Evolutionary conservation across 1,140 invertebrate genomes (phyloP), one percentile per base, ranked within the genome.

Genomic region (Nasonia vitripennis): DNA sequence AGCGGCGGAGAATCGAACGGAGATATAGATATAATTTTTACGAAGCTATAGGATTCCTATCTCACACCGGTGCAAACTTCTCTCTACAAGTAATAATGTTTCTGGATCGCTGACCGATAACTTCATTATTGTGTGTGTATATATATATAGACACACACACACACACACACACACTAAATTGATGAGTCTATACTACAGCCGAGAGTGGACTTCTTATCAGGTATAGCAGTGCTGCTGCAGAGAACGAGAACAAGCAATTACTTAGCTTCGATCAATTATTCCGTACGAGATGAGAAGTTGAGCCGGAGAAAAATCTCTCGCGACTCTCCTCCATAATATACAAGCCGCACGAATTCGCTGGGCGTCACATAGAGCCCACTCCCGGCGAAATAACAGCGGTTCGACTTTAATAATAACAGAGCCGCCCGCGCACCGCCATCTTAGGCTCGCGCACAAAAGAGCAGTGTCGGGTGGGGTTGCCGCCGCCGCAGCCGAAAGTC

Each of bases 381-480:
- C 2, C 73, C 31, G 11, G 68, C 62, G 34, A 81, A 81, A 73
- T 51, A 81, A 48, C 80, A 70, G 23, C 14, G 70, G 62, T 81
- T 81, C 70, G 31, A 73, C 68, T 81, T 81, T 81, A 81, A 74
- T 73, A 73, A 73, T 74, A 81, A 73, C 41, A 81, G 68, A 41
- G 17, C n/a, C 27, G 27, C 7, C 27, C 27, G 27, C 77, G 34
- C 62, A 34, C n/a, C 62, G 31, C 34, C 62, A 67, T 62, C 77
- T 78, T 62, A 12, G 23, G 14, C 14, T 41, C 10, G 23, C 77
- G 27, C 27, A 73, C 70, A 81, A 81, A 81, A 81, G 80, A 81
- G 80, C 80, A 81, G 70, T 41, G 12, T n/a, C 37, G 41, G 74
- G 74, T 37, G 3, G 74, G 45, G 45, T 27, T n/a, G 20, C 51